Percentiles rank a stretch among this genome's conserved stretches.
Evolutionary conservation across 2,113 vertebrate species (phyloP).

Genomic region (human): GRCh38 chr6:146018001-146018500

Average conservation of each 20-base stretch:
- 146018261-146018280: background rate
- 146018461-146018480: background rate
- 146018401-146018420: background rate
- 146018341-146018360: background rate
- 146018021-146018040: background rate
- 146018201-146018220: background rate
- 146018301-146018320: background rate
- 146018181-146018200: background rate
- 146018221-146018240: background rate
- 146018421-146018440: background rate
- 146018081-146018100: background rate
- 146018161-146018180: background rate
- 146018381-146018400: background rate
- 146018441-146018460: background rate
- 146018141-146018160: background rate
- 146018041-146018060: background rate
- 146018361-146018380: background rate
- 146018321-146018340: background rate
- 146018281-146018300: background rate
- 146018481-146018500: background rate
- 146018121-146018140: background rate
- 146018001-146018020: background rate
- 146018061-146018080: background rate
- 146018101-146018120: background rate
- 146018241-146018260: background rate